phyloP scores from a whole-genome alignment of 2,113 vertebrate genomes.

The Oxygymnocypris stewartii region DNA sequence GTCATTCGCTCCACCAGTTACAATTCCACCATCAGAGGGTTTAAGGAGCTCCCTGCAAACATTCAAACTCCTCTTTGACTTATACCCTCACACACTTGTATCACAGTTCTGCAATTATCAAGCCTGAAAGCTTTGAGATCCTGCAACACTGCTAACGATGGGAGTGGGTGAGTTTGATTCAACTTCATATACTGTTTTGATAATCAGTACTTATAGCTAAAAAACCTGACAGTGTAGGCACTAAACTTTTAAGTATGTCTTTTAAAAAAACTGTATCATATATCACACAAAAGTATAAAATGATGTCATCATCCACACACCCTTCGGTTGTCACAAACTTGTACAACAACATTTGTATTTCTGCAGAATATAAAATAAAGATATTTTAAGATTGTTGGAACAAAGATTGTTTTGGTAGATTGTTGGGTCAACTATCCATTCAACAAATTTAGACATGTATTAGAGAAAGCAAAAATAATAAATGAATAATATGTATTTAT shows the following conservation, averaged over 20 bases:
- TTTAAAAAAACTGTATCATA: background rate
- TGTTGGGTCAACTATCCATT: background rate
- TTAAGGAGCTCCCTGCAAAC: slow-evolving; percentile 4
- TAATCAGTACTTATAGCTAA: background rate
- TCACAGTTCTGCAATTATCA: background rate
- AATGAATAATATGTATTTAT: background rate
- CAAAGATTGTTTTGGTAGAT: background rate
- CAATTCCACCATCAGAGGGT: background rate
- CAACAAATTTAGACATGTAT: background rate
- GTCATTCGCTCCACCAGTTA: background rate
- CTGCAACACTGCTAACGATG: background rate
- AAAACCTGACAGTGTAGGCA: no score
- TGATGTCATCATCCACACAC: background rate
- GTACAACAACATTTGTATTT: background rate
- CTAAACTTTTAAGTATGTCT: background rate
- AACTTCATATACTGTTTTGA: background rate
- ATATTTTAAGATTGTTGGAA: background rate
- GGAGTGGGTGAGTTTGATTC: slow-evolving; percentile 28
- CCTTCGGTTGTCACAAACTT: background rate
- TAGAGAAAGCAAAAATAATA: background rate
- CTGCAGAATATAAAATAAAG: background rate
- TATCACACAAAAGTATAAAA: background rate
- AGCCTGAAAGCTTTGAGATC: background rate
- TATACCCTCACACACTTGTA: background rate
- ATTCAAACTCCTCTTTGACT: slow-evolving; percentile 13